Percentiles rank a stretch among this genome's conserved stretches.
These are phyloP conservation scores for Eupithecia pulchellata DNA, from an alignment of 2,888 invertebrate genomes.

Conservation along the genomic window DNA sequence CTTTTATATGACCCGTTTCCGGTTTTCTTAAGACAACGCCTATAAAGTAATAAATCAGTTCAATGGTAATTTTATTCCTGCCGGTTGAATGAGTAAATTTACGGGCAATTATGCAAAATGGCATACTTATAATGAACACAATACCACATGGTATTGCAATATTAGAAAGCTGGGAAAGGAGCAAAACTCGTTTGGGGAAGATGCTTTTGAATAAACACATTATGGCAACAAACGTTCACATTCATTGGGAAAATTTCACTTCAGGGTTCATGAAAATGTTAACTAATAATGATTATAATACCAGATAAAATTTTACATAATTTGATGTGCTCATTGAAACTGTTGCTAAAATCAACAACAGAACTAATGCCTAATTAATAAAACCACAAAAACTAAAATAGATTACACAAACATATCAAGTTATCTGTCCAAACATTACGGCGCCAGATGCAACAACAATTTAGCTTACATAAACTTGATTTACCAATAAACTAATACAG, in stretches of 20 bases:
- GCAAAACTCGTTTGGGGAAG: slow-evolving; percentile 46
- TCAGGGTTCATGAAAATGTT: background rate
- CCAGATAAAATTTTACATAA: slow-evolving; percentile 15
- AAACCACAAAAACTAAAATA: slow-evolving; percentile 6
- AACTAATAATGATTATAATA: background rate
- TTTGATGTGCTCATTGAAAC: background rate
- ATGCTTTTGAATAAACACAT: slow-evolving; percentile 45
- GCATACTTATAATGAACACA: slow-evolving; percentile 27
- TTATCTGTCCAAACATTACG: slow-evolving; percentile 21
- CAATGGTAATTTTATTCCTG: background rate
- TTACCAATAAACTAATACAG: slow-evolving; percentile 30
- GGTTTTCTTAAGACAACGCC: background rate
- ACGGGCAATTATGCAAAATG: slow-evolving; percentile 27
- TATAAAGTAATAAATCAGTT: background rate
- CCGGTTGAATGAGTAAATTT: slow-evolving; percentile 16
- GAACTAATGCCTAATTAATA: slow-evolving; percentile 12
- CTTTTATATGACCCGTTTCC: background rate
- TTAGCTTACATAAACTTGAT: slow-evolving; percentile 25
- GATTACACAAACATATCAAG: slow-evolving; percentile 4
- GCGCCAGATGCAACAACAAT: slow-evolving; percentile 9
- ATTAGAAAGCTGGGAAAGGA: slow-evolving; percentile 52
- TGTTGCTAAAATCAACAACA: slow-evolving; percentile 5
- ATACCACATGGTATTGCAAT: slow-evolving; percentile 44
- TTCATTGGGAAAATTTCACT: background rate
- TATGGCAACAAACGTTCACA: background rate